A percentile compares a stretch with the other conserved stretches of the same genome.
Conservation (phyloP, 2,888 invertebrate species). For the Meghimatium bilineatum region DNA sequence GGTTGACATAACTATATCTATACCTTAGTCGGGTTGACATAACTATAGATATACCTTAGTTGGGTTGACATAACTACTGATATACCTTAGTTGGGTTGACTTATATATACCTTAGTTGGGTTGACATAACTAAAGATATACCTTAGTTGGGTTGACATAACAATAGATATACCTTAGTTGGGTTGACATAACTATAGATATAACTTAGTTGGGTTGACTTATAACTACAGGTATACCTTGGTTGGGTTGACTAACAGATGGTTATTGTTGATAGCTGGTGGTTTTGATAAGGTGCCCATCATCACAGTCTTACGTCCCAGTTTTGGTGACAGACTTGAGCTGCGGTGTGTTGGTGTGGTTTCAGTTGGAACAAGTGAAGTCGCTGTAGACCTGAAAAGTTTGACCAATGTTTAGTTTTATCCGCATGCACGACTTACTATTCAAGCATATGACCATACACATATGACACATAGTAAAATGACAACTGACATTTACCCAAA, state of each 20-base stretch:
- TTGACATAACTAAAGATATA: conserved; percentile 57
- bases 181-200: conserved; percentile 78
- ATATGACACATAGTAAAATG: no score
- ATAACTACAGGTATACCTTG: conserved; percentile 78
- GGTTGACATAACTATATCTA: no score
- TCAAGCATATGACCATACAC: no score
- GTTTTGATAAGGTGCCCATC: conserved; percentile 73
- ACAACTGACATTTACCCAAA: no score
- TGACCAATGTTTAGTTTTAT: background rate
- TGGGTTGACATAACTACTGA: conserved; percentile 78
- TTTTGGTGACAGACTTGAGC: conserved; percentile 69
- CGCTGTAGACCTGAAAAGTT: conserved; percentile 18
- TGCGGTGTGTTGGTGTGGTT: conserved; percentile 52
- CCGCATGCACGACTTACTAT: no score
- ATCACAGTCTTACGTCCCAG: conserved; percentile 58
- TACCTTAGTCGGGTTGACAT: conserved; percentile 82
- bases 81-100: background rate
- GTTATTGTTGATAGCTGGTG: conserved; percentile 88
- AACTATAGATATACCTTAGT: conserved; percentile 77
- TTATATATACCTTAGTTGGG: background rate
- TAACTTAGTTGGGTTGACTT: background rate
- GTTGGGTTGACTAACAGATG: conserved; percentile 82
- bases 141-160: background rate
- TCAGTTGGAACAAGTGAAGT: conserved; percentile 47
- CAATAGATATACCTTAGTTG: conserved; percentile 57